Percentiles rank a stretch among this genome's conserved stretches.
Conservation (phyloP, 2,888 invertebrate species). For the Hyppa rectilinea region DNA sequence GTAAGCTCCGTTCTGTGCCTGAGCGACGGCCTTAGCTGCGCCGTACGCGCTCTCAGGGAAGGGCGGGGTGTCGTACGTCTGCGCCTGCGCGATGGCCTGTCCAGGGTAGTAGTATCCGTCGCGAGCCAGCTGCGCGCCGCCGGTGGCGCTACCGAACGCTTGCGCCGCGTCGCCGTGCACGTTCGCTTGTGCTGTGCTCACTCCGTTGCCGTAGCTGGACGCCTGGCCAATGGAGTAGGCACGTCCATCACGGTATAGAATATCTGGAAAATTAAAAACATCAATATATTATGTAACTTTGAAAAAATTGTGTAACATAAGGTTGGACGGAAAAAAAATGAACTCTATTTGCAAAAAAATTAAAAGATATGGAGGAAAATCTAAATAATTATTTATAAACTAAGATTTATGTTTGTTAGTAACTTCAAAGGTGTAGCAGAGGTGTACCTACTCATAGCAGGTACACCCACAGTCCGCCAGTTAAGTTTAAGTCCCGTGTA, state of each 20-base stretch:
- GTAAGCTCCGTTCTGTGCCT: constrained; percentile 70
- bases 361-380: too few relatives aligned
- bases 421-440: too few relatives aligned
- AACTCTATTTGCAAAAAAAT: not conserved
- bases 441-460: too few relatives aligned
- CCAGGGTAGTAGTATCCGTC: constrained; percentile 75
- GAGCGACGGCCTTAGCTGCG: constrained; percentile 65
- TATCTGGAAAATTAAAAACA: constrained; percentile 69
- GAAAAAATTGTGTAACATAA: not conserved
- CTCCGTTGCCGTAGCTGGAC: constrained; percentile 74
- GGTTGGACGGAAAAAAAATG: not conserved
- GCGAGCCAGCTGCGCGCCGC: constrained; percentile 67
- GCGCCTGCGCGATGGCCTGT: constrained; percentile 73
- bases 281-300: not conserved
- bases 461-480: too few relatives aligned
- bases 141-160: constrained; percentile 57
- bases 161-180: constrained; percentile 70
- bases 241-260: constrained; percentile 81
- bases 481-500: too few relatives aligned
- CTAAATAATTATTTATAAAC: not conserved
- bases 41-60: constrained; percentile 56
- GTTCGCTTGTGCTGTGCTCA: constrained; percentile 77
- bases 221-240: constrained; percentile 79
- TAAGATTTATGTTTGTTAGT: too few relatives aligned
- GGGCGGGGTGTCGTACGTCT: constrained; percentile 45